Base-by-base conservation (phyloP, 92 coral and sea anemone species). In the Anthopleura xanthogrammica region DNA sequence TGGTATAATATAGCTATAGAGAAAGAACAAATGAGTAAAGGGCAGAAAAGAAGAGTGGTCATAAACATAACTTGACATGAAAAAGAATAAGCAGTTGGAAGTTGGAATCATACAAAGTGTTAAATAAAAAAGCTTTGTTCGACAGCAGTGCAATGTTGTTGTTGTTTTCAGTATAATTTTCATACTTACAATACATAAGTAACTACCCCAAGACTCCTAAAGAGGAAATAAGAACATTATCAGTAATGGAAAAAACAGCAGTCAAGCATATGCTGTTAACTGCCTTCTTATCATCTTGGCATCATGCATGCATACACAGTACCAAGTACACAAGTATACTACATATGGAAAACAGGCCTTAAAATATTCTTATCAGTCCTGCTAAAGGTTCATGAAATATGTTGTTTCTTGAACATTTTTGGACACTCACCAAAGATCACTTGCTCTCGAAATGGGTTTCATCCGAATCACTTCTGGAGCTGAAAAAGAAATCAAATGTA, bases 171-270 rank as follows among this genome's bases (percentile, higher is more conserved):
- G 16, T 12, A 23, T 68, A 23, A 29, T 9, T 68, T 68, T 68
- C 42, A 68, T 93, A 95, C 98, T 95, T 88, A 94, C 99, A 96
- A 80, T 76, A 96, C 99, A 48, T 96, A 96, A 16, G 99, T 94
- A 52, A 96, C 93, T 60, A 96, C 99, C 50, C 98, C 99, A 75
- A 92, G 90, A 81, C 99, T 96, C 99, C 98, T 95, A 75, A n/a
- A 41, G 66, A 58, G 50, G 72, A 65, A 77, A 60, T 7, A 22
- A 62, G 65, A 60, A 75, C 14, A 77, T 40, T 22, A 13, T 12
- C 71, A 68, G 12, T 14, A 43, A 24, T 55, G 16, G 2, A 9
- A 14, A 84, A 12, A 78, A 24, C 72, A 9, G 19, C 42, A 68
- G 41, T 22, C 40, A 29, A 68, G 2, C 74, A 7, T 23, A 8